phyloP scores from a whole-genome alignment of 2,888 invertebrate genomes.

The Baronia brevicornis region DNA sequence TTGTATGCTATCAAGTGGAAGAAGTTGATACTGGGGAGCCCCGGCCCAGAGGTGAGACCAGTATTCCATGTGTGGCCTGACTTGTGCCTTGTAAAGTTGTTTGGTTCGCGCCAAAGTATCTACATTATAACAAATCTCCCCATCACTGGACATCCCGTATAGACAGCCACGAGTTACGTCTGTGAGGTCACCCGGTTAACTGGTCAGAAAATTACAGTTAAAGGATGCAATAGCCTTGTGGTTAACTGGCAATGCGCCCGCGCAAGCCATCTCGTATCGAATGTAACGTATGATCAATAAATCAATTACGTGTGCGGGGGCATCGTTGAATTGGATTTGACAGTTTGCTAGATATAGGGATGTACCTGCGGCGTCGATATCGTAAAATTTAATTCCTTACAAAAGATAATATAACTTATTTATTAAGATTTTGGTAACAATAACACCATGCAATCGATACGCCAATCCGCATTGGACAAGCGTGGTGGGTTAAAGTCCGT shows the following conservation, averaged over 20 bases:
- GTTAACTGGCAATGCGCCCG: conserved; percentile 31
- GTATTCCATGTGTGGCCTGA: too few relatives aligned
- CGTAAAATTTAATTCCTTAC: neutral
- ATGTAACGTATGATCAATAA: conserved; percentile 74
- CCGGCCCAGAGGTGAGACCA: too few relatives aligned
- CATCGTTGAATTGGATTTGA: conserved; percentile 73
- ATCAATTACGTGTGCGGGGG: conserved; percentile 73
- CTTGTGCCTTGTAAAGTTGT: too few relatives aligned
- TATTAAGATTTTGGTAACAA: too few relatives aligned
- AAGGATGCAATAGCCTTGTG: conserved; percentile 50
- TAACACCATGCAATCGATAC: too few relatives aligned
- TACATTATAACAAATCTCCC: conserved; percentile 13
- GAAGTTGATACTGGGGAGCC: too few relatives aligned
- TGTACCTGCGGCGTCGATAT: conserved; percentile 23
- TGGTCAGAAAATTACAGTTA: conserved; percentile 42
- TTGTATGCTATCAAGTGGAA: too few relatives aligned
- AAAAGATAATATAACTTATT: too few relatives aligned
- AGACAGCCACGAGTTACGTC: conserved; percentile 34
- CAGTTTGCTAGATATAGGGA: conserved; percentile 62
- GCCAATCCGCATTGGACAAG: too few relatives aligned
- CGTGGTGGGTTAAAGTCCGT: too few relatives aligned
- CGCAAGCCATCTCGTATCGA: conserved; percentile 64
- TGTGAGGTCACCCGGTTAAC: conserved; percentile 66
- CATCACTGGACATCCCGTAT: conserved; percentile 15
- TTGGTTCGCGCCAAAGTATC: conserved; percentile 12